Evolutionary conservation across 2,888 invertebrate genomes (phyloP).

Genomic region (Busseola fusca): DNA sequence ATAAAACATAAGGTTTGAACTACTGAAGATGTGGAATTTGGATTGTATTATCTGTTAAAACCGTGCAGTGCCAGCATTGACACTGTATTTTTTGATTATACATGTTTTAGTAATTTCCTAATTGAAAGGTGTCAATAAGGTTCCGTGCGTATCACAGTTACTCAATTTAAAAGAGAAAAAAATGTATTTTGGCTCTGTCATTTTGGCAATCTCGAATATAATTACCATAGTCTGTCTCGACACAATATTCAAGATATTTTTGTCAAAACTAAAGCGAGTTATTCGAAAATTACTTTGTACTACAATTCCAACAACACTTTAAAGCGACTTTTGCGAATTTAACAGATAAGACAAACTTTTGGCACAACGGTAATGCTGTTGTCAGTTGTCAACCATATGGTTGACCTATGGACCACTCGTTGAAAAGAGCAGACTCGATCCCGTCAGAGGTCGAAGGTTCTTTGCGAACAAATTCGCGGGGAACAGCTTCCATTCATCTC

Average conservation of each 20-base stretch:
- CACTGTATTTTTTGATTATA: neutral
- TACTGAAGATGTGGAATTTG: neutral
- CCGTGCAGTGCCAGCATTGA: neutral
- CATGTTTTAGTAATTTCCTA: neutral
- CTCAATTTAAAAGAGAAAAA: neutral
- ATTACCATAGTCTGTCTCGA: neutral
- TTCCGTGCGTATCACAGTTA: neutral
- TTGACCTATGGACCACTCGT: neutral
- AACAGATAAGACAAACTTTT: neutral
- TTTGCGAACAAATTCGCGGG: neutral
- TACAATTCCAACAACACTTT: neutral
- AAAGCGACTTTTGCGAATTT: neutral
- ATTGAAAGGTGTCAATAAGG: neutral
- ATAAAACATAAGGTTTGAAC: neutral
- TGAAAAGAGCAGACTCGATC: neutral
- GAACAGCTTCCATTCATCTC: neutral
- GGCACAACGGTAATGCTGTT: neutral
- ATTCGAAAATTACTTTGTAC: neutral
- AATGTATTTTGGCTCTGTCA: neutral
- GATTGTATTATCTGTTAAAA: neutral
- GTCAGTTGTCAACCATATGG: too few relatives aligned
- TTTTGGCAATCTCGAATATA: neutral
- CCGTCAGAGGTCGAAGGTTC: neutral
- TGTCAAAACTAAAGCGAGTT: neutral
- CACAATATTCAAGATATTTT: neutral